Conservation (phyloP, 2,888 invertebrate species). For the Osmoderma eremita region DNA sequence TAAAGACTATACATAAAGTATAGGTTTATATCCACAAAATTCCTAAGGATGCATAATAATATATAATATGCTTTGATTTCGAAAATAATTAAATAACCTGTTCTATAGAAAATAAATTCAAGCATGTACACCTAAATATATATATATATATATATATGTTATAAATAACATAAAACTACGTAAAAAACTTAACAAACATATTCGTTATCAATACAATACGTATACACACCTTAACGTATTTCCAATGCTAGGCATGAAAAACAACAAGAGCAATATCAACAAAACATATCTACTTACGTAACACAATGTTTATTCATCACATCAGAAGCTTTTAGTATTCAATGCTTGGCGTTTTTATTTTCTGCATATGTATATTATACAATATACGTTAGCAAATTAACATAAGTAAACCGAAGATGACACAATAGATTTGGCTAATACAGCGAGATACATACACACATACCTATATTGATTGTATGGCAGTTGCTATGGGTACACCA, state of each 20-base stretch:
- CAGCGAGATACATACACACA: conserved; percentile 2
- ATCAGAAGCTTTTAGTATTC: not conserved
- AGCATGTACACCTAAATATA: not conserved
- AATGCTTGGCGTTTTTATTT: not conserved
- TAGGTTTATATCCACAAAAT: no score
- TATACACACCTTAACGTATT: conserved; percentile 80
- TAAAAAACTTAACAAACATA: not conserved
- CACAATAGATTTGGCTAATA: not conserved
- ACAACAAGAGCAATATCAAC: conserved; percentile 51
- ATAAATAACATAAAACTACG: no score
- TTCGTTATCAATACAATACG: conserved; percentile 35
- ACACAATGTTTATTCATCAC: conserved; percentile 2
- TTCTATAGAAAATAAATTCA: not conserved
- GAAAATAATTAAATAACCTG: no score
- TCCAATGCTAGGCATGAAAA: conserved; percentile 77
- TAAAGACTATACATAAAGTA: no score
- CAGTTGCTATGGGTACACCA: conserved; percentile 2
- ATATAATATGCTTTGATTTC: no score
- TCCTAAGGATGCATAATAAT: no score
- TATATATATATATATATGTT: not conserved
- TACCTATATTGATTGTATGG: not conserved
- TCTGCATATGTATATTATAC: no score
- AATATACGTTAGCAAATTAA: conserved; percentile 11
- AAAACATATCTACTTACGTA: conserved; percentile 12
- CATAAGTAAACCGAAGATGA: conserved; percentile 14